Percentiles rank a stretch among this genome's conserved stretches.
These are phyloP conservation scores for Dissostichus mawsoni DNA, from an alignment of 2,113 vertebrate species.

Conservation along the genomic window DNA sequence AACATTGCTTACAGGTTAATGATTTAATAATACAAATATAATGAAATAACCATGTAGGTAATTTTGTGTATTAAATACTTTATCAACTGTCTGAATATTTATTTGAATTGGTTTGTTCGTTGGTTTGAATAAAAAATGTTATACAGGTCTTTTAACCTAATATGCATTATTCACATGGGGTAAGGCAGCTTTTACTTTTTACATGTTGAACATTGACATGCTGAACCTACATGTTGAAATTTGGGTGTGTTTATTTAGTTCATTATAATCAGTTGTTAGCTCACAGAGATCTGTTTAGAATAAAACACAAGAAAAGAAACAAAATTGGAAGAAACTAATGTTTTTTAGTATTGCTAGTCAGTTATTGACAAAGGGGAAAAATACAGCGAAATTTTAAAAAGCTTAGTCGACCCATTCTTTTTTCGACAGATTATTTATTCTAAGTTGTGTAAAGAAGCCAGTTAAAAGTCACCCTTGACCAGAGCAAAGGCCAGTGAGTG, in stretches of 20 bases:
- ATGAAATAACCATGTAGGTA: too few species aligned
- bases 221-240: background rate
- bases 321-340: constrained; percentile 17
- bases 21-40: too few species aligned
- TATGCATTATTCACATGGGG: too few species aligned
- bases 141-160: background rate
- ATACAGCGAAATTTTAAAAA: background rate
- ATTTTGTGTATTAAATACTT: too few species aligned
- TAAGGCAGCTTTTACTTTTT: background rate
- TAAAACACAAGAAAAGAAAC: constrained; percentile 1
- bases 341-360: constrained; percentile 9
- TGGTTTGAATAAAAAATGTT: background rate
- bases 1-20: background rate
- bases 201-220: background rate
- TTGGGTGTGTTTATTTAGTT: background rate
- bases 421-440: constrained; percentile 34
- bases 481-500: constrained; percentile 38
- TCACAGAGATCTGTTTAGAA: constrained; percentile 1
- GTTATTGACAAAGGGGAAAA: background rate
- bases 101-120: too few species aligned
- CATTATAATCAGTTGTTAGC: background rate
- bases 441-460: constrained; percentile 12
- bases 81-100: too few species aligned
- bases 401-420: background rate
- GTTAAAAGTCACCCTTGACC: constrained; percentile 29